These are phyloP conservation scores for Julus scandinavius DNA, from an alignment of 2,888 invertebrate genomes.

Conservation along the genomic window DNA sequence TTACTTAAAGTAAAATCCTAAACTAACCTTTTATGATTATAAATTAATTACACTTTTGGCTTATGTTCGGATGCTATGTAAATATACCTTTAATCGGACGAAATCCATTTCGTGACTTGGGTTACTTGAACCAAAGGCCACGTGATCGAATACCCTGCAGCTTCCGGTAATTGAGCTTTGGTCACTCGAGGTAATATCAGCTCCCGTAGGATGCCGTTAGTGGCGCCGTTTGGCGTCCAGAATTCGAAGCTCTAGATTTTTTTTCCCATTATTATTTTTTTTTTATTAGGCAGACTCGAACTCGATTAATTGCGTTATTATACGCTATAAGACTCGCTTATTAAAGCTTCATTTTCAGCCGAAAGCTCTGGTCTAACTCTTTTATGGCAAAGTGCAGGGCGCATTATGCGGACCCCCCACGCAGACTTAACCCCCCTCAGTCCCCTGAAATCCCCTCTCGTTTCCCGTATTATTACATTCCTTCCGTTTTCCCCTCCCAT, in stretches of 20 bases:
- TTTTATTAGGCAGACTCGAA: background rate
- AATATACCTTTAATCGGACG: no score
- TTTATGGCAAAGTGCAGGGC: slow-evolving; percentile 42
- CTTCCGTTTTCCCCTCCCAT: slow-evolving; percentile 2
- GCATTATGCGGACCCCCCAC: slow-evolving; percentile 29
- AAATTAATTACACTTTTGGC: no score
- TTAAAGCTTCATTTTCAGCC: slow-evolving; percentile 6
- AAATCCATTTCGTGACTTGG: no score
- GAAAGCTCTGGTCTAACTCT: slow-evolving; percentile 28
- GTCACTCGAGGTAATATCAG: no score
- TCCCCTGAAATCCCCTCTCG: background rate
- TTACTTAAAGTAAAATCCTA: no score
- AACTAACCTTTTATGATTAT: no score
- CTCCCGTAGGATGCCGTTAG: background rate
- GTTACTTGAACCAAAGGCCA: no score
- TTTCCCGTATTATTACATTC: slow-evolving; percentile 42
- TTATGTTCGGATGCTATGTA: no score
- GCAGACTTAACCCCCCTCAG: background rate
- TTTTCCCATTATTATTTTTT: background rate
- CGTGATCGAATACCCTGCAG: no score
- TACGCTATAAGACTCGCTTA: slow-evolving; percentile 16
- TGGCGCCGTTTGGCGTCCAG: background rate
- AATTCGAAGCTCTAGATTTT: background rate
- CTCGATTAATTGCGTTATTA: slow-evolving; percentile 25
- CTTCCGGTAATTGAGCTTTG: no score